Conservation (phyloP, 1,140 invertebrate species). For the Maniola jurtina region DNA sequence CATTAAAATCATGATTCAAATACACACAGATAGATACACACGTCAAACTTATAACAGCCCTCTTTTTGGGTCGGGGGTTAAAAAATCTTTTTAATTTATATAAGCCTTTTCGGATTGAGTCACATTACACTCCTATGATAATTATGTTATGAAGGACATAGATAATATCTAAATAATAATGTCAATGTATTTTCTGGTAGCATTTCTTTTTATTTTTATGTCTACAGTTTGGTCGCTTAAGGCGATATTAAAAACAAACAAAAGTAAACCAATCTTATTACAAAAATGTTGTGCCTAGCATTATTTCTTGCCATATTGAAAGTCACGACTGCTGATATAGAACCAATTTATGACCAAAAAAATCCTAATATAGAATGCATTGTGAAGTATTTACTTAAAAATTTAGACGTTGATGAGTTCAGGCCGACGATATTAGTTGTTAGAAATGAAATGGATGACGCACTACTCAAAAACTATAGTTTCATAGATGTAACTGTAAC, state of each 20-base stretch:
- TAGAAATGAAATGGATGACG: background rate
- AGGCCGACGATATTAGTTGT: background rate
- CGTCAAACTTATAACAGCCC: no score
- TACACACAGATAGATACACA: no score
- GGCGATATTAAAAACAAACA: background rate
- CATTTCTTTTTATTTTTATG: background rate
- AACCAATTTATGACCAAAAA: background rate
- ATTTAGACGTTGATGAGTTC: background rate
- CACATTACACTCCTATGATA: no score
- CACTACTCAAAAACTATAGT: background rate
- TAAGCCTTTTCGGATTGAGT: no score
- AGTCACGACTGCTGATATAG: background rate
- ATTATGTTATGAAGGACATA: background rate
- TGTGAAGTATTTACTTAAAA: background rate
- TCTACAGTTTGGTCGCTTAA: conserved; percentile 1
- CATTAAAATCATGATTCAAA: no score
- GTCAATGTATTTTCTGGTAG: background rate
- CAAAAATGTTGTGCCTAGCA: background rate
- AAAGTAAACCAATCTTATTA: background rate
- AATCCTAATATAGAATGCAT: conserved; percentile 1
- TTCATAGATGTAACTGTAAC: background rate
- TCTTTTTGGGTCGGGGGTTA: no score
- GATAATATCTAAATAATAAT: background rate
- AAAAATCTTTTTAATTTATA: no score
- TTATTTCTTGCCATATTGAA: background rate